phyloP scores from a whole-genome alignment of 2,113 vertebrate species.

The Casuarius casuarius region DNA sequence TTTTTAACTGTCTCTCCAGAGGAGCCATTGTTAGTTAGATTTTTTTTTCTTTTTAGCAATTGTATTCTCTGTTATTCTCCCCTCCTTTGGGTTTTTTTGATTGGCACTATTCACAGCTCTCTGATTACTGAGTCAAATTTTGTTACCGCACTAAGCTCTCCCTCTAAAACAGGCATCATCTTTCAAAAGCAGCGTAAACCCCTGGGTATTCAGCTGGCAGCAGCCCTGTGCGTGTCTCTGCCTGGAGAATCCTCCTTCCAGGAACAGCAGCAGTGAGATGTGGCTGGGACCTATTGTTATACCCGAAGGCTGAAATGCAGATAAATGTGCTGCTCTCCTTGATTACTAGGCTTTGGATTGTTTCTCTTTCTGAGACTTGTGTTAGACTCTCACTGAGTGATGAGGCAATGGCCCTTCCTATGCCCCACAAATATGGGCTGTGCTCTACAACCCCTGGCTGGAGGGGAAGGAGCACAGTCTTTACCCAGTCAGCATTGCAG shows the following conservation, averaged over 20 bases:
- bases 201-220: background rate
- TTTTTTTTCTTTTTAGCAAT: background rate
- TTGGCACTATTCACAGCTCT: background rate
- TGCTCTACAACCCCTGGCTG: too few species aligned
- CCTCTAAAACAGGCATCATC: background rate
- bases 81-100: background rate
- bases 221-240: background rate
- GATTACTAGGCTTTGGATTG: background rate
- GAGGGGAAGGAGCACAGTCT: too few species aligned
- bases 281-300: conserved; percentile 14
- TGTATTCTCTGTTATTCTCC: background rate
- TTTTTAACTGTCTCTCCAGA: background rate
- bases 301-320: background rate
- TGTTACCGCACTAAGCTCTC: background rate
- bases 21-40: background rate
- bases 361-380: too few species aligned
- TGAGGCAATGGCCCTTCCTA: background rate
- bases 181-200: conserved; percentile 12
- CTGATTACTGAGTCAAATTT: background rate
- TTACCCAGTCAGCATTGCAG: too few species aligned
- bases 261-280: conserved; percentile 1
- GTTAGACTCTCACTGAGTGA: background rate
- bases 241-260: conserved; percentile 13
- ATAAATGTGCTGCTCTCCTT: background rate
- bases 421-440: background rate